A percentile compares a stretch with the other conserved stretches of the same genome.
phyloP scores from a whole-genome alignment of 2,797 vertebrate species.

The Sebastes dallii region DNA sequence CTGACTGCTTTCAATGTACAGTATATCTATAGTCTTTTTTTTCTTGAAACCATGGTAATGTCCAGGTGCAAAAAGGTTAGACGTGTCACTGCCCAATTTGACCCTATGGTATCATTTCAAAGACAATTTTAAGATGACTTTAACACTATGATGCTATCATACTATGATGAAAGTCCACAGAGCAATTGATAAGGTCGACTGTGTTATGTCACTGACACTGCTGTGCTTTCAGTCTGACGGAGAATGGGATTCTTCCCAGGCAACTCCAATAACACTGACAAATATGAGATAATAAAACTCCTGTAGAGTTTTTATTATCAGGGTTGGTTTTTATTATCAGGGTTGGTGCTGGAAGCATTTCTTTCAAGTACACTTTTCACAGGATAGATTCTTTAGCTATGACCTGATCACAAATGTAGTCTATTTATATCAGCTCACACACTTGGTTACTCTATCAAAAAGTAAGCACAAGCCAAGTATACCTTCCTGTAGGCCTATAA shows the following conservation, averaged over 20 bases:
- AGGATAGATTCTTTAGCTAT: too few relatives aligned
- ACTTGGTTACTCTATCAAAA: too few relatives aligned
- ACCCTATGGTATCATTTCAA: conserved; percentile 1
- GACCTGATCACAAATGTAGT: too few relatives aligned
- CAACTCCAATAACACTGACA: conserved; percentile 13
- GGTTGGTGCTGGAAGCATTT: neutral
- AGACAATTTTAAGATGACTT: conserved; percentile 1
- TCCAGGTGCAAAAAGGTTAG: neutral
- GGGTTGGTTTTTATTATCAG: too few relatives aligned
- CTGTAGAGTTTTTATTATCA: too few relatives aligned
- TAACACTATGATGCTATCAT: neutral
- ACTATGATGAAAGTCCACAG: neutral
- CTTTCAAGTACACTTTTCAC: too few relatives aligned
- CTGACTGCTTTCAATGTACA: neutral
- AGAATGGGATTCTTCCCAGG: conserved; percentile 15
- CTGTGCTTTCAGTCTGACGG: conserved; percentile 12
- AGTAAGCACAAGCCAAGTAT: too few relatives aligned
- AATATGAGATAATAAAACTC: neutral
- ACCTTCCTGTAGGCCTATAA: too few relatives aligned
- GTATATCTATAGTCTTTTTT: too few relatives aligned
- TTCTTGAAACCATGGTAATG: neutral
- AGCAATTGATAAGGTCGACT: conserved; percentile 14
- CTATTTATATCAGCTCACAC: too few relatives aligned
- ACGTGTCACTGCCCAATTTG: neutral
- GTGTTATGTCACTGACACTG: conserved; percentile 22